Evolutionary conservation across 2,113 vertebrate species (phyloP), one percentile per base, ranked within the genome.

Genomic region (Mobula hypostoma): DNA sequence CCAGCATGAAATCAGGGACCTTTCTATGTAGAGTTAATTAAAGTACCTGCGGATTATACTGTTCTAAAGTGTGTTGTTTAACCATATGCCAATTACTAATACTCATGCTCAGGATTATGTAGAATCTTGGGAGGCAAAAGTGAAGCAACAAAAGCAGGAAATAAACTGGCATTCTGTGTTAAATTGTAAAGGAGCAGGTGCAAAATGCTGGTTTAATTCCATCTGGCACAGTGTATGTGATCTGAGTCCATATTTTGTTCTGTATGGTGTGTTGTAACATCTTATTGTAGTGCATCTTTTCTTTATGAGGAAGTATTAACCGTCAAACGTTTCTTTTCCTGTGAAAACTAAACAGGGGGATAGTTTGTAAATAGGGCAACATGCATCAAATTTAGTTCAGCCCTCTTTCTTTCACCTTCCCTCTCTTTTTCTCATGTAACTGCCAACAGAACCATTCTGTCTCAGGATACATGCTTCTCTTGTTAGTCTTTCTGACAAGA

Each of bases 351-450:
- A 63, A 88, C 85, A n/a, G 85, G 85, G 17, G 12, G 58, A n/a
- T 61, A 61, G 21, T 29, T 4, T 88, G 58, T 88, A n/a, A n/a
- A n/a, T 27, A 29, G 27, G 63, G 19, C 48, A 88, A 7, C n/a
- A 58, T 88, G 85, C 85, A n/a, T 29, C n/a, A 29, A 63, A 88
- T 66, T 12, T 88, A n/a, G 85, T 12, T 88, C 85, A 88, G 40
- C 8, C 11, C 68, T 17, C 12, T 70, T 74, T 74, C 72, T 61
- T 56, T 29, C 7, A 83, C 61, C 15, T 24, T 87, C 83, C 15
- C 83, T 27, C 48, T 15, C 80, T 85, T 56, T 58, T 21, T 11
- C 48, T 87, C 11, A 29, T 56, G 36, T 19, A 56, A 6, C 40
- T 24, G 7, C 3, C 19, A 58, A 21, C 21, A 83, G 19, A 24